A percentile compares a stretch with the other conserved stretches of the same genome.
Evolutionary conservation across 2,888 invertebrate species (phyloP).

Genomic region (Dexiosoma caninum): DNA sequence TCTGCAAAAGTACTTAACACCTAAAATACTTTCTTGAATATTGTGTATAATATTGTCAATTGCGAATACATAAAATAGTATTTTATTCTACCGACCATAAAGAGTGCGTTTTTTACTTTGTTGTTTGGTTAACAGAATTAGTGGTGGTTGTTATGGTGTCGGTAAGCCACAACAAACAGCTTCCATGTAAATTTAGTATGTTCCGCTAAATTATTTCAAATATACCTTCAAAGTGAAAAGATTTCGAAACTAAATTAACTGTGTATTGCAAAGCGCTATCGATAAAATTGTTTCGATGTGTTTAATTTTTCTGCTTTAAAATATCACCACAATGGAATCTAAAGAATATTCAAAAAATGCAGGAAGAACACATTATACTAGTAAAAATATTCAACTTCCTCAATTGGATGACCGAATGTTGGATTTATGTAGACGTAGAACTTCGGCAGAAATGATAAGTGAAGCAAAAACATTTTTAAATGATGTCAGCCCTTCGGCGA

Average conservation of each 20-base stretch:
- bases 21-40: too few species aligned
- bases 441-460: slow-evolving; percentile 88
- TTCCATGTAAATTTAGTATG: slow-evolving; percentile 32
- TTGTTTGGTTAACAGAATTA: slow-evolving; percentile 25
- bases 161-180: slow-evolving; percentile 36
- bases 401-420: slow-evolving; percentile 42
- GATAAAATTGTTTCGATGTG: slow-evolving; percentile 4
- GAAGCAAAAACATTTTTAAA: slow-evolving; percentile 84
- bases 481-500: slow-evolving; percentile 61
- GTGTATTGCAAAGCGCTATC: neutral
- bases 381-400: slow-evolving; percentile 46
- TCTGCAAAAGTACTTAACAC: too few species aligned
- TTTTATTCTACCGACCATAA: slow-evolving; percentile 33
- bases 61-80: neutral
- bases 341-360: slow-evolving; percentile 18
- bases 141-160: slow-evolving; percentile 63
- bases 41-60: neutral
- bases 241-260: slow-evolving; percentile 1
- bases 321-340: slow-evolving; percentile 66
- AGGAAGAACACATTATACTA: slow-evolving; percentile 27
- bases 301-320: neutral
- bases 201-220: slow-evolving; percentile 34
- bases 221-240: slow-evolving; percentile 41
- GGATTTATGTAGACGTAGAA: slow-evolving; percentile 79
- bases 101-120: slow-evolving; percentile 38